Evolutionary conservation across 2,113 vertebrate genomes (phyloP), one percentile per base, ranked within the genome.

Genomic region (Rhizomys pruinosus): DNA sequence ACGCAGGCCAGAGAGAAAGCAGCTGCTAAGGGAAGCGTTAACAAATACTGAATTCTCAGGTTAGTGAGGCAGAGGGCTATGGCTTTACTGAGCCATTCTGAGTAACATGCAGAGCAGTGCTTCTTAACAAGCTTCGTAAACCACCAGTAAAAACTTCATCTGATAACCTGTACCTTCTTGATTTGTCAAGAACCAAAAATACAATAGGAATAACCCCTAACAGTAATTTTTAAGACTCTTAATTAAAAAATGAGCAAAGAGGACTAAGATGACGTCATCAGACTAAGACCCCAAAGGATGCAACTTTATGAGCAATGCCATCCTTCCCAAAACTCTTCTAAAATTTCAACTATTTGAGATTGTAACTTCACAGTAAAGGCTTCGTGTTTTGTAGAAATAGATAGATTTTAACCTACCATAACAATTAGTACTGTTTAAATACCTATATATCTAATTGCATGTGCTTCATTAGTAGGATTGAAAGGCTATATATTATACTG

Each of bases 181-280:
- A 34, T 87, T 88, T 95, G 37, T 91, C 9, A 89, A 73, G 76
- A 93, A 34, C 20, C 27, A 88, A 78, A 74, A 17, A 44, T 20
- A 42, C 34, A 85, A 52, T 16, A 94, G 72, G 90, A 94, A 78
- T 77, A 88, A 90, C 92, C n/a, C 17, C 63, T 69, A 78, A 78
- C 12, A 64, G 6, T 39, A 80, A 23, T 87, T 87, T 17, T 85
- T 73, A 77, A 42, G 47, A 77, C 27, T 84, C 17, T 44, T 80
- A 69, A 57, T 69, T 93, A 52, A 82, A 92, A 57, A 27, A 63
- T 55, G 86, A 63, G 32, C 64, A 42, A 25, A 78, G 37, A 37
- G 25, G 63, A 32, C 55, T 85, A 78, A 68, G 22, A 87, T n/a
- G 47, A 55, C 29, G 68, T n/a, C 80, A 27, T 27, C 20, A 52